A percentile compares a stretch with the other conserved stretches of the same genome.
Conservation (phyloP, 2,113 vertebrate genomes). For the Elachura formosa region DNA sequence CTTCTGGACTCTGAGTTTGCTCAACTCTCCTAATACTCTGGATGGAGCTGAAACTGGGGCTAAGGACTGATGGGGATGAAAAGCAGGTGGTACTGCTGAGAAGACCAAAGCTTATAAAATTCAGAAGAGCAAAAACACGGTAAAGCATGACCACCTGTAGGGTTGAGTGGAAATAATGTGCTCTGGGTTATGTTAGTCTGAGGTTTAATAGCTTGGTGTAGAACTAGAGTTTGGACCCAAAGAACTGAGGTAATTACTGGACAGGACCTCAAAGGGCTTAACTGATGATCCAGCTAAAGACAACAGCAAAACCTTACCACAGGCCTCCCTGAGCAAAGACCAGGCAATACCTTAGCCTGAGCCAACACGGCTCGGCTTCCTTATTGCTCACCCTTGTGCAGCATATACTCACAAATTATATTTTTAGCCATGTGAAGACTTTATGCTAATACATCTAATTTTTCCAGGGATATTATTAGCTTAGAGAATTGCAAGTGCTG, state of each 20-base stretch:
- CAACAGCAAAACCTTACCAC: neutral
- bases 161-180: neutral
- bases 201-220: neutral
- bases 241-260: neutral
- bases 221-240: neutral
- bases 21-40: neutral
- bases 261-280: neutral
- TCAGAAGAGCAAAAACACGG: neutral
- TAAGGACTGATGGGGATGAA: neutral
- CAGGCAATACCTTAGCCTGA: neutral
- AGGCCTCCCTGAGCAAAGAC: rapidly evolving
- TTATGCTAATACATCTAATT: neutral
- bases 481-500: constrained; percentile 9
- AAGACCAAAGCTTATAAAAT: neutral
- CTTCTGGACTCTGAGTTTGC: neutral
- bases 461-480: constrained; percentile 18
- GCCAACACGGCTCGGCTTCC: rapidly evolving
- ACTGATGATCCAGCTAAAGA: neutral
- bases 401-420: neutral
- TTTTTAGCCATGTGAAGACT: neutral
- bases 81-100: neutral
- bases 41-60: neutral
- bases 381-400: neutral
- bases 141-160: neutral
- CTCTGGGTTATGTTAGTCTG: neutral